Base-by-base conservation (phyloP, 2,113 vertebrate species). In the Hippocampus barbouri region DNA sequence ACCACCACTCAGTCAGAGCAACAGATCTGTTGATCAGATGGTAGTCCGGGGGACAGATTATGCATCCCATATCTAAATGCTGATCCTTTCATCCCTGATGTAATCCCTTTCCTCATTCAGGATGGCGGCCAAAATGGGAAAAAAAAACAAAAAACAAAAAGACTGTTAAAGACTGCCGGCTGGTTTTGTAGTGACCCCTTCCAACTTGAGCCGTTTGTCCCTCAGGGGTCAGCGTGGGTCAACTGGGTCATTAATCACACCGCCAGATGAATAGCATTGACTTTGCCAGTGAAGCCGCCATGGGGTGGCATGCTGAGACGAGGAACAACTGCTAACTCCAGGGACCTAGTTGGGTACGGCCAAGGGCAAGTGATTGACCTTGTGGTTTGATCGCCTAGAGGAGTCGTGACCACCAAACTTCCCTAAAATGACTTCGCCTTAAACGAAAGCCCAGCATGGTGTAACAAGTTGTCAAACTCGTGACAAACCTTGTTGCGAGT, bases 201-300 rank as follows among this genome's bases (percentile, higher is more conserved):
- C 77, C 61, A 72, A 69, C 67, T 71, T 40, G 43, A 41, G 53
- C 74, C 56, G 43, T 41, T 49, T 67, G 79, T 80, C 65, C 66
- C 66, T 66, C 45, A 45, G 57, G 72, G 83, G 83, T 90, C 87
- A 82, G 4, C 8, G 21, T 45, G 70, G 87, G 85, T 82, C 80
- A 82, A 57, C 75, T 27, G 59, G 38, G 43, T 76, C 77, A 83
- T 89, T 77, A 85, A 87, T 88, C 79, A 86, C 54, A 41, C 15
- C 43, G 54, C 53, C 27, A 60, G 25, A 72, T 70, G 54, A 80
- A 73, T 53, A 56, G 27, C 66, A 51, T 10, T 0, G 54, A 30
- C 23, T 75, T 68, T 72, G 70, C 68, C 69, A 1, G 60, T 41
- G n/a, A 78, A 78, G 47, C 76, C 54, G 5, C 45, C 72, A 69